phyloP scores from a whole-genome alignment of 2,888 invertebrate species.

The Tetragonisca angustula region DNA sequence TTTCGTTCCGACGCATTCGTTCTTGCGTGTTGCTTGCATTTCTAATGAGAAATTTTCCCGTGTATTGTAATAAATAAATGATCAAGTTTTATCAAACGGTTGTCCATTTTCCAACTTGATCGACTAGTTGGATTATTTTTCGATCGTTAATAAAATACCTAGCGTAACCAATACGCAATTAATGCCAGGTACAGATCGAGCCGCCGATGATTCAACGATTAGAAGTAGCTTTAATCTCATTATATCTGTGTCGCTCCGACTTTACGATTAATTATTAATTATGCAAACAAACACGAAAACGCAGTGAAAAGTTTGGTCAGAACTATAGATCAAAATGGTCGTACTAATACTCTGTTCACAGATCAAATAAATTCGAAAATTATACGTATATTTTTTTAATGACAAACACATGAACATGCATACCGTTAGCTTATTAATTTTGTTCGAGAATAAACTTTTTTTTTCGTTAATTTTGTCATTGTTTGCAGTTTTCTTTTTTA shows the following conservation, averaged over 20 bases:
- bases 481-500: neutral
- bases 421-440: slow-evolving; percentile 2
- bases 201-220: slow-evolving; percentile 32
- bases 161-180: slow-evolving; percentile 16
- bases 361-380: neutral
- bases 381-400: neutral
- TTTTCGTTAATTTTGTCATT: slow-evolving; percentile 7
- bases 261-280: slow-evolving; percentile 38
- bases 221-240: slow-evolving; percentile 31
- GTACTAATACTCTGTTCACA: neutral
- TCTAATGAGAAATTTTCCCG: too few relatives aligned
- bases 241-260: neutral
- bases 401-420: neutral
- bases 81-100: neutral
- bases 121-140: neutral
- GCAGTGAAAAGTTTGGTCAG: slow-evolving; percentile 14
- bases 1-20: too few relatives aligned
- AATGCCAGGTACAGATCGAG: neutral
- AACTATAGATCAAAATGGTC: slow-evolving; percentile 10
- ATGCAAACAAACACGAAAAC: slow-evolving; percentile 36
- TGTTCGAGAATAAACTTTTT: slow-evolving; percentile 6
- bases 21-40: too few relatives aligned
- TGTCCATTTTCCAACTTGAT: neutral
- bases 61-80: too few relatives aligned
- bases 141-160: neutral